These are phyloP conservation scores for Zapus hudsonius DNA, from an alignment of 2,113 vertebrate species.

Conservation along the genomic window DNA sequence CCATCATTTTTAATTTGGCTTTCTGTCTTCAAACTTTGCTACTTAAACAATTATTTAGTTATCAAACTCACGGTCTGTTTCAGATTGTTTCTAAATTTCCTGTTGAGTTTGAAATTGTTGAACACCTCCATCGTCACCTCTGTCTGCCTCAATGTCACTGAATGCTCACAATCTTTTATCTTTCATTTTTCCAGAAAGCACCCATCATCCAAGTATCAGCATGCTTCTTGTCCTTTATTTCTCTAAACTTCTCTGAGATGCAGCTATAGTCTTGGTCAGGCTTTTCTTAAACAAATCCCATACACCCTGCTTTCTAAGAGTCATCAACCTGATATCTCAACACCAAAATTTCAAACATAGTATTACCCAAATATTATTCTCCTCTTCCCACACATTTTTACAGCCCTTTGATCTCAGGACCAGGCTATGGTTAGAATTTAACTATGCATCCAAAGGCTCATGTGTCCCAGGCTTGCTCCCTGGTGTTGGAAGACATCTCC, in stretches of 20 bases:
- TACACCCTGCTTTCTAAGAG: background rate
- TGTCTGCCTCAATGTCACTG: background rate
- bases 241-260: background rate
- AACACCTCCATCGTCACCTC: background rate
- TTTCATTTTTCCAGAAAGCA: background rate
- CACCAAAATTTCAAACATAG: background rate
- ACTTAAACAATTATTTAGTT: background rate
- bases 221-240: background rate
- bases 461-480: background rate
- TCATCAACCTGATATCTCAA: background rate
- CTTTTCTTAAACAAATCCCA: background rate
- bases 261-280: background rate
- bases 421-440: background rate
- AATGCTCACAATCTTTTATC: background rate
- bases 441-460: background rate
- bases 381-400: background rate
- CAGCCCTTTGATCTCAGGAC: background rate
- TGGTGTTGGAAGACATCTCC: background rate
- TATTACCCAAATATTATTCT: background rate
- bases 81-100: background rate
- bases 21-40: background rate
- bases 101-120: background rate
- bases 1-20: background rate
- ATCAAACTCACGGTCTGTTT: background rate
- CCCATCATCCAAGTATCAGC: background rate